A percentile compares a stretch with the other conserved stretches of the same genome.
These are phyloP conservation scores for Oligia fasciuncula DNA, from an alignment of 2,888 invertebrate genomes.

Conservation along the genomic window DNA sequence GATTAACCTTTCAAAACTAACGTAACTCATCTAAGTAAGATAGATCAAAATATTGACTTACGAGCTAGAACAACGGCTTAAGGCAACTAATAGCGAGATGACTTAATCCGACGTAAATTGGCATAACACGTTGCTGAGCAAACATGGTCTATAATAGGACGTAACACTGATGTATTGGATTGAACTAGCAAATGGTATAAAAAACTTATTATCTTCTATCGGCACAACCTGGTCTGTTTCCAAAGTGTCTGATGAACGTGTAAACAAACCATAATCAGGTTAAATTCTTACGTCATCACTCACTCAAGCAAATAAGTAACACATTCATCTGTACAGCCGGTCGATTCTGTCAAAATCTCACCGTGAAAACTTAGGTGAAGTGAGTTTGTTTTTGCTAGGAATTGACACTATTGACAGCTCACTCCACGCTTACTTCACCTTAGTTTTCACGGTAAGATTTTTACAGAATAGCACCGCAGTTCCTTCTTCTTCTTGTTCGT, in stretches of 20 bases:
- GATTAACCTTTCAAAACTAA: background rate
- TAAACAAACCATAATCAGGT: background rate
- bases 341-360: too few species aligned
- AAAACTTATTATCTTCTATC: background rate
- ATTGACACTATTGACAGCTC: too few species aligned
- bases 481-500: too few species aligned
- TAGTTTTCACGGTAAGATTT: too few species aligned
- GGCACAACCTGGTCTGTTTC: background rate
- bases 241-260: background rate
- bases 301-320: background rate
- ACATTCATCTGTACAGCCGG: background rate
- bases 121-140: background rate
- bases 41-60: constrained; percentile 7
- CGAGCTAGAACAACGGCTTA: constrained; percentile 3
- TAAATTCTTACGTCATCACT: background rate
- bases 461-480: too few species aligned
- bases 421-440: too few species aligned
- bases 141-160: background rate
- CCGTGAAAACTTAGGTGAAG: too few species aligned
- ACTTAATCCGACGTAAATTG: constrained; percentile 42
- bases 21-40: background rate
- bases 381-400: too few species aligned
- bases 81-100: constrained; percentile 29
- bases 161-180: constrained; percentile 10
- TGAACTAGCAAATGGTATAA: background rate